These are phyloP conservation scores for Tinea pellionella DNA, from an alignment of 2,888 invertebrate genomes.

Conservation along the genomic window DNA sequence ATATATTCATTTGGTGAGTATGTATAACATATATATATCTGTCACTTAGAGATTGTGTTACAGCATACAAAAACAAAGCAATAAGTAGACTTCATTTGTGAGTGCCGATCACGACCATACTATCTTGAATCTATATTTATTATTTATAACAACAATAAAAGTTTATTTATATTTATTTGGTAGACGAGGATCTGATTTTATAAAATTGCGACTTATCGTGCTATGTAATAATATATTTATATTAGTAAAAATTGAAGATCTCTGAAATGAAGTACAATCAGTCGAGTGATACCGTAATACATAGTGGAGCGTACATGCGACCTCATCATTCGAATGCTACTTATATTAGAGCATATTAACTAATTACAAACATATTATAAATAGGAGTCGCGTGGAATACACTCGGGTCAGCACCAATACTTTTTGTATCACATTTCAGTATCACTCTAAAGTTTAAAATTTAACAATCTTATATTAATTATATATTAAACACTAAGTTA, in stretches of 20 bases:
- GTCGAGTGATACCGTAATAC: slow-evolving; percentile 69
- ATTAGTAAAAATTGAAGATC: slow-evolving; percentile 60
- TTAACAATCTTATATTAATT: slow-evolving; percentile 70
- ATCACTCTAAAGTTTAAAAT: slow-evolving; percentile 71
- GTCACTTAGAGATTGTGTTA: neutral
- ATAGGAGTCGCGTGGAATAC: slow-evolving; percentile 68
- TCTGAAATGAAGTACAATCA: slow-evolving; percentile 44
- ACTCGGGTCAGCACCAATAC: slow-evolving; percentile 69
- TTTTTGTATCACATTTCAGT: slow-evolving; percentile 71
- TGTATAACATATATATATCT: slow-evolving; percentile 8
- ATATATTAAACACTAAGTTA: slow-evolving; percentile 70
- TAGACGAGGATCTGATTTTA: slow-evolving; percentile 52
- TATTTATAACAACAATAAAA: slow-evolving; percentile 17
- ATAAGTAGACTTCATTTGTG: neutral
- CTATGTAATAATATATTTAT: slow-evolving; percentile 30
- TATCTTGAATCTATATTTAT: neutral
- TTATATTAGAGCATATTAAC: slow-evolving; percentile 63
- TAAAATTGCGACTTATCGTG: slow-evolving; percentile 53
- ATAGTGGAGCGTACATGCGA: slow-evolving; percentile 48
- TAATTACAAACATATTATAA: slow-evolving; percentile 57
- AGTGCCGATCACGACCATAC: neutral
- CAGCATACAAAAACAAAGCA: neutral
- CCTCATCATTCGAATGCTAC: slow-evolving; percentile 59
- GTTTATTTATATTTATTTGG: slow-evolving; percentile 37
- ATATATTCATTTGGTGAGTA: slow-evolving; percentile 54